Conservation (phyloP, 2,888 invertebrate species). For the Labia minor region DNA sequence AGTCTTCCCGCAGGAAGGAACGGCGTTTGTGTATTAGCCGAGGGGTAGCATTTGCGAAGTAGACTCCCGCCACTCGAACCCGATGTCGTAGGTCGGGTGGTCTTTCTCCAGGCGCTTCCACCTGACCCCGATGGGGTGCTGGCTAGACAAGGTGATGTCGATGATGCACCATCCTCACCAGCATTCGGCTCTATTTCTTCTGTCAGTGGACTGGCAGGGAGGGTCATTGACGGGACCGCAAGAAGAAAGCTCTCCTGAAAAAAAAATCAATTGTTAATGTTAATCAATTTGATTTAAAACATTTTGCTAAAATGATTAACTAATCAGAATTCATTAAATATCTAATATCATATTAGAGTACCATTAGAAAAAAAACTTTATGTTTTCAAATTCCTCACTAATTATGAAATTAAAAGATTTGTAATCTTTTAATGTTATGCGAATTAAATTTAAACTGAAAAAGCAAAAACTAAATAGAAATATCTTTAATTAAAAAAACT, state of each 20-base stretch:
- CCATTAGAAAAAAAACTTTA: too few relatives aligned
- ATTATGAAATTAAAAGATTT: too few relatives aligned
- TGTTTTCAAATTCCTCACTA: too few relatives aligned
- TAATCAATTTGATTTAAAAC: too few relatives aligned
- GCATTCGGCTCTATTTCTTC: conserved; percentile 30
- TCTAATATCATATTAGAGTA: too few relatives aligned
- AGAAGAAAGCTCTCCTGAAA: conserved; percentile 32
- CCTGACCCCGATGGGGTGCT: conserved; percentile 20
- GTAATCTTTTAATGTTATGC: too few relatives aligned
- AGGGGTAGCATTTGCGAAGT: conserved; percentile 36
- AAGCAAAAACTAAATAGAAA: too few relatives aligned
- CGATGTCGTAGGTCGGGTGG: conserved; percentile 19
- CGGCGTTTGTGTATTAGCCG: conserved; percentile 35
- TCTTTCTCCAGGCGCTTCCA: conserved; percentile 18
- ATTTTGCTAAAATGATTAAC: too few relatives aligned
- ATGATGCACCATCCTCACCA: conserved; percentile 21
- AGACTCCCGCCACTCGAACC: conserved; percentile 29
- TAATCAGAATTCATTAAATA: too few relatives aligned
- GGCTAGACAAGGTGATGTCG: conserved; percentile 16
- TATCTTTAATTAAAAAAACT: too few relatives aligned
- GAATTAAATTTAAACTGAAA: too few relatives aligned
- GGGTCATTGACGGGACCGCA: conserved; percentile 30
- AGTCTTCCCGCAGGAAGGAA: conserved; percentile 38
- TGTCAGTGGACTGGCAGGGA: conserved; percentile 30
- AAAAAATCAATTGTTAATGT: neutral